Evolutionary conservation across 2,113 vertebrate genomes (phyloP).

Genomic region (Camelus bactrianus): DNA sequence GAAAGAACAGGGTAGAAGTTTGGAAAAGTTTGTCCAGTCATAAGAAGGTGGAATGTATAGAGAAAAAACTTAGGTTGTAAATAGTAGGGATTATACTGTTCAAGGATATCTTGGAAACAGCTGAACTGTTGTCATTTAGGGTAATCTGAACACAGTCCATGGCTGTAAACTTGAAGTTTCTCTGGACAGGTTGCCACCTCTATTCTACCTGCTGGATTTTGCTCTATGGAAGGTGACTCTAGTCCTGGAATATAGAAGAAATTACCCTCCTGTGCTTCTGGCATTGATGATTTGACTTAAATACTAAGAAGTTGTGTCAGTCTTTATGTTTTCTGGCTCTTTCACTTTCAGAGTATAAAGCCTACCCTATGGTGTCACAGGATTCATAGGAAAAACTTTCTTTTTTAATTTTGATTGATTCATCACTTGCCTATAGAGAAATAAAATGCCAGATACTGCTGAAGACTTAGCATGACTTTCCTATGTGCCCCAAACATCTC

Average conservation of each 20-base stretch:
- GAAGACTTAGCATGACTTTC: background rate
- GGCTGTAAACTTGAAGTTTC: background rate
- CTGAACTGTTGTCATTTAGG: background rate
- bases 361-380: too few species aligned
- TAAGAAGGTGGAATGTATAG: background rate
- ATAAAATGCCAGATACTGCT: background rate
- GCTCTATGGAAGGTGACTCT: background rate
- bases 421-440: background rate
- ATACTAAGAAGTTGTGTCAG: background rate
- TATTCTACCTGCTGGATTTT: background rate
- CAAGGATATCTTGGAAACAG: background rate
- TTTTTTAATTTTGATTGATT: background rate
- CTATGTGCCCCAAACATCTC: background rate
- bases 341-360: background rate
- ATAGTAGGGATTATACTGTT: background rate
- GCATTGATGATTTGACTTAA: background rate
- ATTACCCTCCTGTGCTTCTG: background rate
- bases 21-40: background rate
- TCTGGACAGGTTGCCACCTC: background rate
- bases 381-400: background rate
- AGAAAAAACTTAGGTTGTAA: background rate
- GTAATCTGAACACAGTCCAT: background rate
- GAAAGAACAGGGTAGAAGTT: background rate
- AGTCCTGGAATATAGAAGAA: background rate
- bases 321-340: background rate